Percentiles rank a stretch among this genome's conserved stretches.
These are phyloP conservation scores for Mustelus asterias DNA, from an alignment of 2,113 vertebrate genomes.

Conservation along the genomic window DNA sequence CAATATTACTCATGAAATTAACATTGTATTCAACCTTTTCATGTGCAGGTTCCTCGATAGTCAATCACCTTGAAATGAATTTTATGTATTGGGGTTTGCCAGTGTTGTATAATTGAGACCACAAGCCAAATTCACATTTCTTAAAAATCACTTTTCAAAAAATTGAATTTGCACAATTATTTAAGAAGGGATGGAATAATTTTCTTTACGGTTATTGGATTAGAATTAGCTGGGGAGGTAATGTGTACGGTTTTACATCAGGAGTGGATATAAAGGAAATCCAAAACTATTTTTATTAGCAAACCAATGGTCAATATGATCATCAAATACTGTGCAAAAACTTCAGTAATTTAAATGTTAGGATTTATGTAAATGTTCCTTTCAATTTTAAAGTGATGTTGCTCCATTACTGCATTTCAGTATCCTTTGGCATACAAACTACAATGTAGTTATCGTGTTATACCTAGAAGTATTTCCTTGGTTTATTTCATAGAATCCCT, in stretches of 20 bases:
- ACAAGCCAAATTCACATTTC: not conserved
- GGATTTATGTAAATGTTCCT: not conserved
- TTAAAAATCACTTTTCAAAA: not conserved
- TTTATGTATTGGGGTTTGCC: not conserved
- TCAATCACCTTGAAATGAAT: not conserved
- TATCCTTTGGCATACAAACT: not conserved
- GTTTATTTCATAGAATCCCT: not conserved
- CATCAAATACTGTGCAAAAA: not conserved
- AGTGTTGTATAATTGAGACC: not conserved
- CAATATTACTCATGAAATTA: no score
- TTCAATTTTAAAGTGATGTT: not conserved
- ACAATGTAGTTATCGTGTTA: not conserved
- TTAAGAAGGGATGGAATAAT: not conserved
- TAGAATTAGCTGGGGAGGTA: not conserved
- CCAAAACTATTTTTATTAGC: not conserved
- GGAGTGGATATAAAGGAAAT: not conserved
- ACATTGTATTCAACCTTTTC: not conserved
- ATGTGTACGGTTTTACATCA: not conserved
- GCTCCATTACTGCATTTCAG: not conserved
- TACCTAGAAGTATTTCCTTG: not conserved
- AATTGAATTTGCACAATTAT: not conserved
- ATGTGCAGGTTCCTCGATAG: not conserved
- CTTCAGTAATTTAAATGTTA: not conserved
- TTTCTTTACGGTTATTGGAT: not conserved
- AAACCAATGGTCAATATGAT: not conserved